Percentiles rank a stretch among this genome's conserved stretches.
phyloP scores from a whole-genome alignment of 2,113 vertebrate genomes.

The Myrmophylax atrothorax region DNA sequence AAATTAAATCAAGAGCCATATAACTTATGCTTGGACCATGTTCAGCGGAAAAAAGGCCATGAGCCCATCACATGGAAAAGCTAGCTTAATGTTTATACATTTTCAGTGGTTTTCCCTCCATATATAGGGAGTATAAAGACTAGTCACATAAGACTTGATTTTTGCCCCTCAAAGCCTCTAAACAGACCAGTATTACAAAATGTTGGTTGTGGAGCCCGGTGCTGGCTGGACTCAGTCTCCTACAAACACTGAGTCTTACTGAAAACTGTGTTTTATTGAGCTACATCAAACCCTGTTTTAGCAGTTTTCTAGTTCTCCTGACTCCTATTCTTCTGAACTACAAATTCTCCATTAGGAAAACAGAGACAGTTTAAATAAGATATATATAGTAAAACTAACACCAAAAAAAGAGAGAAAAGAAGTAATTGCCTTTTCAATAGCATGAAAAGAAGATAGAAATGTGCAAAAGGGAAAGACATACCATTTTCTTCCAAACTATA shows the following conservation, averaged over 20 bases:
- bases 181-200: constrained; percentile 7
- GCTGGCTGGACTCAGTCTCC: not conserved
- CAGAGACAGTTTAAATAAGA: not conserved
- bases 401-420: not conserved
- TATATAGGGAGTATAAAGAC: not conserved
- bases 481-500: not conserved
- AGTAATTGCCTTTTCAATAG: not conserved
- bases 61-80: not conserved
- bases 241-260: not conserved
- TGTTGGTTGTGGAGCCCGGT: not conserved
- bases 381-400: not conserved
- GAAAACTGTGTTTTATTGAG: not conserved
- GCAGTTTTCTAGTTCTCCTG: not conserved
- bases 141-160: not conserved
- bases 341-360: constrained; percentile 5
- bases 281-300: not conserved
- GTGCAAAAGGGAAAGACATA: not conserved
- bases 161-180: constrained; percentile 20
- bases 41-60: not conserved
- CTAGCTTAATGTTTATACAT: not conserved
- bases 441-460: not conserved
- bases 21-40: not conserved
- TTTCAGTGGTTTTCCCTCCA: constrained; percentile 10
- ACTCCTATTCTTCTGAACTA: not conserved
- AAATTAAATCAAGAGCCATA: not conserved